A percentile compares a stretch with the other conserved stretches of the same genome.
These are phyloP conservation scores for Tinea semifulvella DNA, from an alignment of 2,888 invertebrate species.

Conservation along the genomic window DNA sequence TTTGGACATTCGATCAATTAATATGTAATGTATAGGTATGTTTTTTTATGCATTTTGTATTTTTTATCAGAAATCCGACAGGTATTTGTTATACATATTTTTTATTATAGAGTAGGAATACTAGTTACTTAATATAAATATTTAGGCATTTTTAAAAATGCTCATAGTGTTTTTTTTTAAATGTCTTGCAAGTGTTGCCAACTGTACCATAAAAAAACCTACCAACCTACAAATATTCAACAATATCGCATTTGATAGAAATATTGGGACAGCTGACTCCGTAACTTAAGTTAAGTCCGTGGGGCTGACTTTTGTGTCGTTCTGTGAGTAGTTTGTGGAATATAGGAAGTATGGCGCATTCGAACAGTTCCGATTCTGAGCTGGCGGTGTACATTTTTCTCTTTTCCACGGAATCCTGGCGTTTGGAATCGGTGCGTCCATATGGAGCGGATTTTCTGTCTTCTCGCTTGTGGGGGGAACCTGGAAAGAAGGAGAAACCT, in stretches of 20 bases:
- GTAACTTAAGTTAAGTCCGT: constrained; percentile 73
- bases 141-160: too few relatives aligned
- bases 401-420: constrained; percentile 45
- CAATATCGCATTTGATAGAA: constrained; percentile 95
- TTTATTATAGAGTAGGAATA: too few relatives aligned
- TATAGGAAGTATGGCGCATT: constrained; percentile 88
- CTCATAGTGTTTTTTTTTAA: too few relatives aligned
- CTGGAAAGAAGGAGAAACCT: constrained; percentile 26
- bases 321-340: constrained; percentile 91
- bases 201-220: too few relatives aligned
- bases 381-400: constrained; percentile 78
- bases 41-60: too few relatives aligned
- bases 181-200: too few relatives aligned
- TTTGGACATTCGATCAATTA: too few relatives aligned
- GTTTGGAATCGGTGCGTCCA: constrained; percentile 49
- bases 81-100: too few relatives aligned
- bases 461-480: constrained; percentile 46
- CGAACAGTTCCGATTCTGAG: constrained; percentile 84
- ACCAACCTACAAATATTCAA: constrained; percentile 92
- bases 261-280: constrained; percentile 93
- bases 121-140: too few relatives aligned
- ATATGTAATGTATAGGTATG: too few relatives aligned
- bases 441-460: constrained; percentile 63
- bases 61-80: too few relatives aligned
- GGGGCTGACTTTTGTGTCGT: constrained; percentile 75